Conservation (phyloP, 2,113 vertebrate species). For the Fregata magnificens region DNA sequence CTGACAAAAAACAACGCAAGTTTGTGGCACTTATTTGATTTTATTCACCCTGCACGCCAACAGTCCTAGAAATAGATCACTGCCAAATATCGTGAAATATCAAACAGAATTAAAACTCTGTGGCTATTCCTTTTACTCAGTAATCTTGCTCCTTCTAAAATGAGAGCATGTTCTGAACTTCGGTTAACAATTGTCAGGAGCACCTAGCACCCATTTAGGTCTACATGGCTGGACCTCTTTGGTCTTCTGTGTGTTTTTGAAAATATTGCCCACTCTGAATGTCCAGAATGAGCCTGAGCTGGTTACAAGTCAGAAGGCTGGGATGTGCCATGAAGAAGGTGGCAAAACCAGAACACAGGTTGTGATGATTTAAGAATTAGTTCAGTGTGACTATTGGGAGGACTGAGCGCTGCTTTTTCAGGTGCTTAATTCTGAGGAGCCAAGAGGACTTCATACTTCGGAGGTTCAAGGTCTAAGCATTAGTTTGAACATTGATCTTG, state of each 20-base stretch:
- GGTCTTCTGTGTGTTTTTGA: not conserved
- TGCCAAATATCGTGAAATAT: not conserved
- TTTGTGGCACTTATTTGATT: not conserved
- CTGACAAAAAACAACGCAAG: not conserved
- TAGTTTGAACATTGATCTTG: not conserved
- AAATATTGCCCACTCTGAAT: not conserved
- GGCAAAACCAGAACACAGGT: not conserved
- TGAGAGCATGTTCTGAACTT: not conserved
- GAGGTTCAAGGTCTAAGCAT: not conserved
- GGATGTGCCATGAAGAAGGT: not conserved
- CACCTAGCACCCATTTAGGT: not conserved
- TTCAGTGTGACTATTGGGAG: not conserved
- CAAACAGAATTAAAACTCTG: not conserved
- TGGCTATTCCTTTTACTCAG: not conserved
- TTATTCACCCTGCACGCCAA: not conserved
- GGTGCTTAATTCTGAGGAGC: not conserved
- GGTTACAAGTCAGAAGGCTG: not conserved
- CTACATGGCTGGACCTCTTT: not conserved
- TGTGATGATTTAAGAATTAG: not conserved
- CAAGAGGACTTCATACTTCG: not conserved
- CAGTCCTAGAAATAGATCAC: not conserved
- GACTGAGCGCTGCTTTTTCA: not conserved
- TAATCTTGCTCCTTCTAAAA: not conserved
- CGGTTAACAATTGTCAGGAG: not conserved
- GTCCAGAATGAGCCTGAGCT: not conserved